phyloP scores from a whole-genome alignment of 2,888 invertebrate species.

The Meta bourneti region DNA sequence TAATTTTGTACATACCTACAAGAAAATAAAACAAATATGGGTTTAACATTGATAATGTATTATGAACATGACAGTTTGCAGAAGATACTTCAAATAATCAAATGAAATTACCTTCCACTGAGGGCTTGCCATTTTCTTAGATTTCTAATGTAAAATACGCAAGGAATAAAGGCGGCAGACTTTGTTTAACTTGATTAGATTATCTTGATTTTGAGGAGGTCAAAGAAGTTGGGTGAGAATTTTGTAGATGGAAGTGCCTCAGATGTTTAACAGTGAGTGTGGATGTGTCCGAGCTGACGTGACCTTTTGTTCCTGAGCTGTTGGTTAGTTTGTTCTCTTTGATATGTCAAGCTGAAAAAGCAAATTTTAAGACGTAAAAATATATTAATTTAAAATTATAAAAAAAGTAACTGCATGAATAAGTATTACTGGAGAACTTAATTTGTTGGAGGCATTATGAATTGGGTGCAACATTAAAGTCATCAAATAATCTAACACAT shows the following conservation, averaged over 20 bases:
- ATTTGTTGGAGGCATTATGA: neutral
- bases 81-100: no score
- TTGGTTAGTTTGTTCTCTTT: conserved; percentile 74
- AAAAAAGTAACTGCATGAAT: neutral
- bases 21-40: no score
- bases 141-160: conserved; percentile 74
- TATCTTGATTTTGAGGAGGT: conserved; percentile 70
- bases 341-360: conserved; percentile 74
- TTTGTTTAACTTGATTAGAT: conserved; percentile 58
- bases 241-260: conserved; percentile 77
- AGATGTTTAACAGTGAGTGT: conserved; percentile 78
- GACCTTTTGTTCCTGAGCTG: conserved; percentile 73
- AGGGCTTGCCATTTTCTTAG: conserved; percentile 81
- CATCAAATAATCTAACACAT: neutral
- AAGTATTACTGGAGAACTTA: neutral
- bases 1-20: no score
- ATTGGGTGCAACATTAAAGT: neutral
- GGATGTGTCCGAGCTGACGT: conserved; percentile 77
- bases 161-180: conserved; percentile 64
- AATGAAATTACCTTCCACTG: conserved; percentile 81
- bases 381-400: neutral
- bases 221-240: conserved; percentile 59
- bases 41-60: no score
- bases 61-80: no score
- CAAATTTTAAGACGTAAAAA: neutral